Conservation (phyloP, 2,797 vertebrate genomes). For the Thunnus albacares region DNA sequence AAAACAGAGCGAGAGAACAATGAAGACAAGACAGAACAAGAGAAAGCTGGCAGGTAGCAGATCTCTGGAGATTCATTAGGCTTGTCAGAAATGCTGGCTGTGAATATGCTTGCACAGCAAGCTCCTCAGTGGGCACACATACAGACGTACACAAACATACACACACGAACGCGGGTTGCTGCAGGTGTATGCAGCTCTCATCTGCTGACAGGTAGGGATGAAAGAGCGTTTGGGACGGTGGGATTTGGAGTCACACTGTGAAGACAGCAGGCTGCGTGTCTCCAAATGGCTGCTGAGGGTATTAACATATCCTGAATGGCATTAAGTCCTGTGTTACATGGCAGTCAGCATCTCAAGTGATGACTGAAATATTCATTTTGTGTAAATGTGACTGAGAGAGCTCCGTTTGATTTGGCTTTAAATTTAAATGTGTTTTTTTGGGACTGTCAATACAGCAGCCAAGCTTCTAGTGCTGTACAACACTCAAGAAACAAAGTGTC, state of each 20-base stretch:
- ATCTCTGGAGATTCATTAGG: constrained; percentile 83
- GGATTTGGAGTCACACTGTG: constrained; percentile 76
- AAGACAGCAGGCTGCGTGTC: constrained; percentile 68
- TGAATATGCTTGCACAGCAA: constrained; percentile 79
- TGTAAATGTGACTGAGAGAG: constrained; percentile 35
- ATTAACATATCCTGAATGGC: constrained; percentile 67
- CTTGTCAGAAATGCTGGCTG: constrained; percentile 74
- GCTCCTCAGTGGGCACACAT: constrained; percentile 56
- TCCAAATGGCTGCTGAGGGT: constrained; percentile 69
- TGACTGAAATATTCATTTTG: constrained; percentile 54
- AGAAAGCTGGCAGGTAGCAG: constrained; percentile 73
- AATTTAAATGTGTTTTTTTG: constrained; percentile 16
- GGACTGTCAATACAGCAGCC: constrained; percentile 6
- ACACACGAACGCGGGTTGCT: constrained; percentile 49
- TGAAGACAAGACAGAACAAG: constrained; percentile 81
- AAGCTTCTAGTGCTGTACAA: neutral
- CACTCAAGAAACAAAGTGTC: constrained; percentile 17
- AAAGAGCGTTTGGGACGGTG: constrained; percentile 62
- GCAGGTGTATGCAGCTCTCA: constrained; percentile 72
- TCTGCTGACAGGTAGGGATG: constrained; percentile 79
- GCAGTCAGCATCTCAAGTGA: constrained; percentile 40
- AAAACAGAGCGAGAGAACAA: constrained; percentile 70
- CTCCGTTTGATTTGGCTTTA: constrained; percentile 8
- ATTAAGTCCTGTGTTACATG: constrained; percentile 34
- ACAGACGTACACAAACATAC: constrained; percentile 49